Evolutionary conservation across 2,113 vertebrate genomes (phyloP), one percentile per base, ranked within the genome.

Genomic region (Lichenostomus cassidix): DNA sequence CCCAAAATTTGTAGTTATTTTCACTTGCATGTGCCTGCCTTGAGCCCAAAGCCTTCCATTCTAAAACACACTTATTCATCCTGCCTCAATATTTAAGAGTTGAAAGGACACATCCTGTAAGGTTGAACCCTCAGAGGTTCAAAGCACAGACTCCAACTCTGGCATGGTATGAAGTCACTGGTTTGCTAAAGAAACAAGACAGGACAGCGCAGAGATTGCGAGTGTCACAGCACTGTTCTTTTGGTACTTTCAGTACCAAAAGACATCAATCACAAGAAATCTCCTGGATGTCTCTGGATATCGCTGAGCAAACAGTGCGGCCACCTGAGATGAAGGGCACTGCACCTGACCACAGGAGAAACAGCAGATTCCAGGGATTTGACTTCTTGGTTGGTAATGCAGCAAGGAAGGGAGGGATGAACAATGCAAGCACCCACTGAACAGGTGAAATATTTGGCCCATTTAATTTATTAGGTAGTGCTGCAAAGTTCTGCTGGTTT

Each of bases 251-350:
- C 52, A 15, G 10, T 44, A 27, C 20, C 11, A 4, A 63, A 62
- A 92, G 25, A 70, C 19, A 67, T 10, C 63, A 67, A 49, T n/a
- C 27, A 58, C 44, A 53, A 71, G 37, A 77, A 81, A 25, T 37
- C n/a, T 62, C 52, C 62, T 24, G 42, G 55, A 25, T 58, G 52
- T 28, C 58, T 46, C 31, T 28, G 21, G 15, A 8, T 18, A 63
- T 0, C 10, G 17, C 11, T 21, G 5, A 89, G 52, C 24, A 20
- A 68, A 59, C 16, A 39, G 13, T 10, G 8, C 1, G 2, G 17
- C 25, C 74, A 67, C 20, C 11, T 12, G 64, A 76, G 53, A 67
- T 5, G 22, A 81, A 52, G 16, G 5, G 4, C 28, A 69, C n/a
- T 2, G 7, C 5, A 28, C 10, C 44, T 11, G 35, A 68, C 19